Evolutionary conservation across 2,888 invertebrate genomes (phyloP).

Genomic region (Deilephila porcellus): DNA sequence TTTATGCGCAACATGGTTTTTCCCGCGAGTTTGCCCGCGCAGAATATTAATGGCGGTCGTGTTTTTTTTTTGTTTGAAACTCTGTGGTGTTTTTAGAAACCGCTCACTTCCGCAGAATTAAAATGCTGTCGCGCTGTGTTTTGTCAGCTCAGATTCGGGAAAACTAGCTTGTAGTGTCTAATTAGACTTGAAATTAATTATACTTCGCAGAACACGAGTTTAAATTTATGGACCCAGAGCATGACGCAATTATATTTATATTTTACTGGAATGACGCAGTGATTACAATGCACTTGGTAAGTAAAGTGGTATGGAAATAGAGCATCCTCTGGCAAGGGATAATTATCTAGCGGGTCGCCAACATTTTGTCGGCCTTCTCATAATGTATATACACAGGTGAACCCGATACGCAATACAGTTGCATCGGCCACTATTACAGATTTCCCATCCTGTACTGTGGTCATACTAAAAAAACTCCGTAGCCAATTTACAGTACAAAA

Average conservation of each 20-base stretch:
- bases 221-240: background rate
- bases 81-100: slow-evolving; percentile 12
- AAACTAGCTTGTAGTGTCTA: background rate
- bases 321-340: too few relatives aligned
- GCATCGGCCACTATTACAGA: too few relatives aligned
- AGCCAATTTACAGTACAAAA: background rate
- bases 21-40: slow-evolving; percentile 35
- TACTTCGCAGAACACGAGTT: background rate
- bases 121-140: slow-evolving; percentile 3
- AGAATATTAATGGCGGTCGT: slow-evolving; percentile 20
- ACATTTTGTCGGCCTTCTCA: too few relatives aligned
- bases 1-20: slow-evolving; percentile 49
- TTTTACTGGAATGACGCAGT: too few relatives aligned
- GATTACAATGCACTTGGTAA: too few relatives aligned
- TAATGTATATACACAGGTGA: too few relatives aligned
- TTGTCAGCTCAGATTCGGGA: background rate
- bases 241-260: too few relatives aligned
- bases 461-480: too few relatives aligned
- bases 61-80: background rate
- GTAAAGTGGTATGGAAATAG: too few relatives aligned
- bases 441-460: too few relatives aligned
- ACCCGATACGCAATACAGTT: too few relatives aligned
- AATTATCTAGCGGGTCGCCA: too few relatives aligned
- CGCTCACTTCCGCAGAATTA: slow-evolving; percentile 11
- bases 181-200: background rate